These are phyloP conservation scores for Eupeodes corollae DNA, from an alignment of 1,140 invertebrate genomes.

Conservation along the genomic window DNA sequence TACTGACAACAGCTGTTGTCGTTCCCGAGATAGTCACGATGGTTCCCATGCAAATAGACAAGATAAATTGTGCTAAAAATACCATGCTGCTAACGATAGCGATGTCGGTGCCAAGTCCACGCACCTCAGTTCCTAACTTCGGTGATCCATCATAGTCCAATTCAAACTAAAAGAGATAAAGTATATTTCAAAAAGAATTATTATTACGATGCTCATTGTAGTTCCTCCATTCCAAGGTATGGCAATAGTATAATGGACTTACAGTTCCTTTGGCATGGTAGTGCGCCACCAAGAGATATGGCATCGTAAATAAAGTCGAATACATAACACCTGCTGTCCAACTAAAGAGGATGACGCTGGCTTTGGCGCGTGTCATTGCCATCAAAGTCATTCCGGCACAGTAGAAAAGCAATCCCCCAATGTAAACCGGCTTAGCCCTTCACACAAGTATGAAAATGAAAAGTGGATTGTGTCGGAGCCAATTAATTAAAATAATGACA, in stretches of 20 bases:
- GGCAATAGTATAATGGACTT: no score
- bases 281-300: slow-evolving; percentile 83
- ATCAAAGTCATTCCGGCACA: slow-evolving; percentile 80
- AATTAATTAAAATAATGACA: neutral
- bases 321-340: slow-evolving; percentile 93
- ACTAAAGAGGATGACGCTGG: slow-evolving; percentile 78
- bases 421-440: slow-evolving; percentile 77
- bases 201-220: neutral
- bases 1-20: slow-evolving; percentile 76
- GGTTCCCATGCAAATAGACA: slow-evolving; percentile 77
- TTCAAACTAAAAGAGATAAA: slow-evolving; percentile 51
- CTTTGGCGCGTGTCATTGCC: slow-evolving; percentile 62
- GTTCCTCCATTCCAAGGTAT: neutral
- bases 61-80: slow-evolving; percentile 83
- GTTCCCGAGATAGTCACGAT: slow-evolving; percentile 69
- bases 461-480: no score
- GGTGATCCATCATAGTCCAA: slow-evolving; percentile 42
- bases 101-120: slow-evolving; percentile 87
- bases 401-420: slow-evolving; percentile 83
- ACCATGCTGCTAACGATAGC: slow-evolving; percentile 91
- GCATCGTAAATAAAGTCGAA: slow-evolving; percentile 94
- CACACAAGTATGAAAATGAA: neutral
- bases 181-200: neutral
- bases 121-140: slow-evolving; percentile 42
- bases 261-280: slow-evolving; percentile 83